These are phyloP conservation scores for Scaptomyza caliginosa DNA, from an alignment of 2,888 invertebrate species.

Conservation along the genomic window DNA sequence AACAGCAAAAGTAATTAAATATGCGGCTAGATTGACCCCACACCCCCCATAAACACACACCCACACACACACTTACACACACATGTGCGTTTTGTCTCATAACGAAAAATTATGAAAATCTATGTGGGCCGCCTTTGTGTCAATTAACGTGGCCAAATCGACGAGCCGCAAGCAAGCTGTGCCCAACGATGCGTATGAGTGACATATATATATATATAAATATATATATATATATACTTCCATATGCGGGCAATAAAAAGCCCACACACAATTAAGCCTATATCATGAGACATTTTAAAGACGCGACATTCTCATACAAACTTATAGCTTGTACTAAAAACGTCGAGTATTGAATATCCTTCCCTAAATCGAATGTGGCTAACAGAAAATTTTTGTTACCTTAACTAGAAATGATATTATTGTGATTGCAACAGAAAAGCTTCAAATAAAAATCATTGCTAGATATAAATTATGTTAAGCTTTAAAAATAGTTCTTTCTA, in stretches of 20 bases:
- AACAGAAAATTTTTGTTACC: too few species aligned
- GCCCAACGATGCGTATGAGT: constrained; percentile 54
- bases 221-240: neutral
- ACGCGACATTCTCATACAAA: constrained; percentile 21
- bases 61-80: neutral
- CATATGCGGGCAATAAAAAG: constrained; percentile 28
- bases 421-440: too few species aligned
- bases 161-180: constrained; percentile 24
- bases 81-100: constrained; percentile 46
- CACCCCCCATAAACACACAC: neutral
- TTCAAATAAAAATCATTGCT: too few species aligned
- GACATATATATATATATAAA: neutral
- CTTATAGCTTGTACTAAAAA: too few species aligned
- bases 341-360: neutral
- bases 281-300: constrained; percentile 56
- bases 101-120: constrained; percentile 71
- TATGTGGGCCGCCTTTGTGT: constrained; percentile 54
- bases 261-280: constrained; percentile 22
- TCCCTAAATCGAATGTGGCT: too few species aligned
- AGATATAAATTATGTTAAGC: too few species aligned
- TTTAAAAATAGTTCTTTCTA: too few species aligned
- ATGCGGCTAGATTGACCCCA: constrained; percentile 66
- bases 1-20: constrained; percentile 69
- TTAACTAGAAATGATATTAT: too few species aligned
- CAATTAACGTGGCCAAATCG: constrained; percentile 59